These are phyloP conservation scores for Brachionus plicatilis DNA, from an alignment of 1,140 invertebrate species.

Conservation along the genomic window DNA sequence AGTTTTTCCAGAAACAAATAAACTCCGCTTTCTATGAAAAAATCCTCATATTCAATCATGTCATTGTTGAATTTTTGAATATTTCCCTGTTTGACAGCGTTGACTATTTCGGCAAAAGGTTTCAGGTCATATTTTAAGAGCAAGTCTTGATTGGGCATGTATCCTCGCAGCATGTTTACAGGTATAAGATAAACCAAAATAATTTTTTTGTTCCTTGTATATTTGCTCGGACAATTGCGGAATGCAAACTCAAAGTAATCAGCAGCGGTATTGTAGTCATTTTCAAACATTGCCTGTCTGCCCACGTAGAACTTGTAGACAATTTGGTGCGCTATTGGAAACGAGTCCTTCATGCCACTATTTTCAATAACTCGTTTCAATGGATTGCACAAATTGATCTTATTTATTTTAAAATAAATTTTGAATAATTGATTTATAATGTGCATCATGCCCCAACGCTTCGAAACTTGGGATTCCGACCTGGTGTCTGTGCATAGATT, in stretches of 20 bases:
- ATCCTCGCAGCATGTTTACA: conserved; percentile 88
- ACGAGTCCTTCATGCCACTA: conserved; percentile 77
- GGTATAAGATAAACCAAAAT: conserved; percentile 93
- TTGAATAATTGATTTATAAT: conserved; percentile 94
- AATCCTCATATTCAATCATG: conserved; percentile 76
- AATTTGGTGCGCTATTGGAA: conserved; percentile 72
- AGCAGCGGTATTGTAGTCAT: conserved; percentile 84
- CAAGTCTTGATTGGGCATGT: conserved; percentile 72
- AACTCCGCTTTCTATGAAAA: conserved; percentile 89
- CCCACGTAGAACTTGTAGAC: conserved; percentile 96
- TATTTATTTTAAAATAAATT: conserved; percentile 86
- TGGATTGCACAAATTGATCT: conserved; percentile 90
- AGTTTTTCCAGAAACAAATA: conserved; percentile 94
- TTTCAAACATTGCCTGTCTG: conserved; percentile 94
- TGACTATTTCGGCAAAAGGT: conserved; percentile 80
- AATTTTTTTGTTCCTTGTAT: conserved; percentile 78
- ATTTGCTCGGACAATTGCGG: conserved; percentile 74
- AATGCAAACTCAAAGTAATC: conserved; percentile 87
- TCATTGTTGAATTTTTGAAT: conserved; percentile 74
- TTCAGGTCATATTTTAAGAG: conserved; percentile 81
- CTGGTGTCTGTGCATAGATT: conserved; percentile 90
- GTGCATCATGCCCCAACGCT: conserved; percentile 88
- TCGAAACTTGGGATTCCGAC: conserved; percentile 78
- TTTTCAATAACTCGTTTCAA: conserved; percentile 91
- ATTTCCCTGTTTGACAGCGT: conserved; percentile 81